Base-by-base conservation (phyloP, 1,140 invertebrate species). In the Lerema accius region DNA sequence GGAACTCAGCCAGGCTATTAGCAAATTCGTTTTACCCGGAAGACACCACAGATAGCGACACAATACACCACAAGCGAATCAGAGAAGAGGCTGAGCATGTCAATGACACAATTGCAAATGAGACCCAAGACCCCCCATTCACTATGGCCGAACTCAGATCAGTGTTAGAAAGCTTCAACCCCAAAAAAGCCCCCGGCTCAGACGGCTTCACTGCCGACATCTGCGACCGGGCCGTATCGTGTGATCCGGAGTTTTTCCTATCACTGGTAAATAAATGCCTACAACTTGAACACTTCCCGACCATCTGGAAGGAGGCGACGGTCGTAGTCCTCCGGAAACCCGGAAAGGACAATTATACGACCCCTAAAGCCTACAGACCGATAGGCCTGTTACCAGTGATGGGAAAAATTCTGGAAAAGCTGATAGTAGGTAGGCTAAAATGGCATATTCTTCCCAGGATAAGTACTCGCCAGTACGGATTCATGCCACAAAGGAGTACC, bases 161-260 rank as follows among this genome's bases (percentile, higher is more conserved):
- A 3, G 39, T 35, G 0, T 10, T 13, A 0, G n/a, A 40, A 3
- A 23, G 39, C 0, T 61, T 66, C 13, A 66, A 66, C 19, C 64
- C 48, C 15, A 66, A 66, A 55, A 65, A 65, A 37, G 63, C 63
- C 1, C 63, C 63, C 0, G 63, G 63, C 0, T 3, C 39, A 0
- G 63, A 65, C 13, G 63, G 63, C 1, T 46, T 60, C 32, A 56
- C 62, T 0, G 50, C 62, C 7, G 62, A 64, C 14, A 64, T 64
- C 0, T 64, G 62, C 32, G 6, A 16, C 6, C 19, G 5, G 5
- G 19, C 19, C 2, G 5, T 23, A 23, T 2, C 2, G 2, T 2
- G 2, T 5, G 2, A 23, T 5, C 19, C 19, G 2, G 19, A 5
- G 5, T 5, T 23, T 5, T 23, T 23, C 19, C 19, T 23, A 2